Percentiles rank a stretch among this genome's conserved stretches.
These are phyloP conservation scores for Hyppa rectilinea DNA, from an alignment of 2,888 invertebrate species.

Conservation along the genomic window DNA sequence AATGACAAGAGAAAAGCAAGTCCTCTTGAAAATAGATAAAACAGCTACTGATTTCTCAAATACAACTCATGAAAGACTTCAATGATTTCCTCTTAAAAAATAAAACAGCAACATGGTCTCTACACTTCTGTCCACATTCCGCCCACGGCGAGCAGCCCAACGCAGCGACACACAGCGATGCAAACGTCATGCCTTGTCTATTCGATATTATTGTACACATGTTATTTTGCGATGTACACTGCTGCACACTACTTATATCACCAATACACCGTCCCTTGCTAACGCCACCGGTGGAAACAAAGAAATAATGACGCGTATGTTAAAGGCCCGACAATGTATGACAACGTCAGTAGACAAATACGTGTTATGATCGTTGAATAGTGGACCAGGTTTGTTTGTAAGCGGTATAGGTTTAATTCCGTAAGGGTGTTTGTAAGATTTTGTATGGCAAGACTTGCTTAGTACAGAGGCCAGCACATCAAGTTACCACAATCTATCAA, in stretches of 20 bases:
- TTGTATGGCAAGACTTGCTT: neutral
- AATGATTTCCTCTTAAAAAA: neutral
- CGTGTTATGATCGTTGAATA: constrained; percentile 56
- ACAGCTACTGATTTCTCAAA: neutral
- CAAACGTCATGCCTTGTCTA: constrained; percentile 72
- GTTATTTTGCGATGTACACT: constrained; percentile 63
- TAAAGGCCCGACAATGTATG: constrained; percentile 57
- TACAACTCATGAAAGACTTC: neutral
- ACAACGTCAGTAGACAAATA: constrained; percentile 49
- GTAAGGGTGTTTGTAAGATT: constrained; percentile 1
- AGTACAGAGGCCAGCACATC: no score
- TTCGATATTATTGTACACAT: constrained; percentile 71
- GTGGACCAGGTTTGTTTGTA: constrained; percentile 30
- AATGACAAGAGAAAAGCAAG: neutral
- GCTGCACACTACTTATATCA: constrained; percentile 39
- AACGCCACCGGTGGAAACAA: constrained; percentile 58
- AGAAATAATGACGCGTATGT: constrained; percentile 61
- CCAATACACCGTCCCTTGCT: constrained; percentile 39
- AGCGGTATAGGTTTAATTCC: constrained; percentile 34
- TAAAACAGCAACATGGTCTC: constrained; percentile 33
- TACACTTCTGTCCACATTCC: constrained; percentile 51
- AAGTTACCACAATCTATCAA: no score
- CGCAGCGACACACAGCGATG: constrained; percentile 66
- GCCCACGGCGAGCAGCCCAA: constrained; percentile 64
- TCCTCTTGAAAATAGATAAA: neutral